Conservation (phyloP, 2,113 vertebrate genomes). For the Bungarus multicinctus region DNA sequence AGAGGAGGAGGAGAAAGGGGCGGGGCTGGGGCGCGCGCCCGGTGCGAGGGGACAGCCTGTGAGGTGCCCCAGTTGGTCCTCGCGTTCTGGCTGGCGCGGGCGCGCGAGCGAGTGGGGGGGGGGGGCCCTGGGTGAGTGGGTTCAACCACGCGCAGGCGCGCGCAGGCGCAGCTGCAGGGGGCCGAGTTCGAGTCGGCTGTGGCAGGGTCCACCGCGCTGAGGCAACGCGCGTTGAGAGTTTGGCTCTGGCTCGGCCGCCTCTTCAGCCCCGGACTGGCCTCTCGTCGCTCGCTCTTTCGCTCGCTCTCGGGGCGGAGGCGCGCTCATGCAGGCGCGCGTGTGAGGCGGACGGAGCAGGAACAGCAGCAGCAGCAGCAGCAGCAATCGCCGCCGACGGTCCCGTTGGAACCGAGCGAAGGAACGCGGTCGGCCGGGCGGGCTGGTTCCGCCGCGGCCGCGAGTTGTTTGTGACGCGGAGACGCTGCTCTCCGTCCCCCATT, state of each 20-base stretch:
- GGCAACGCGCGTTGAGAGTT: background rate
- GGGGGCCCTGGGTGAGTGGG: no score
- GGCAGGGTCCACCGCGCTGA: background rate
- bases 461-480: slow-evolving; percentile 55
- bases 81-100: background rate
- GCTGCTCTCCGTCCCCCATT: background rate
- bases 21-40: background rate
- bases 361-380: background rate
- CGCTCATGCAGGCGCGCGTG: slow-evolving; percentile 10
- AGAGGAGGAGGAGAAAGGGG: background rate
- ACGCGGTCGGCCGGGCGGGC: background rate
- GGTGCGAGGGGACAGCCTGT: background rate
- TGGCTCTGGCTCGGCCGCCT: background rate
- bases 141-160: background rate
- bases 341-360: background rate
- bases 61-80: background rate
- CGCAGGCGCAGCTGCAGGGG: background rate
- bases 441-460: slow-evolving; percentile 16
- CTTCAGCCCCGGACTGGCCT: background rate
- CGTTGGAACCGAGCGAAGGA: background rate
- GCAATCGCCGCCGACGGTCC: background rate
- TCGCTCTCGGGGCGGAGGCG: background rate
- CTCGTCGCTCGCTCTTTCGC: background rate
- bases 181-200: background rate
- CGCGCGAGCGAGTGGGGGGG: no score